Base-by-base conservation (phyloP, 2,888 invertebrate species). In the Malthinus seriepunctatus region DNA sequence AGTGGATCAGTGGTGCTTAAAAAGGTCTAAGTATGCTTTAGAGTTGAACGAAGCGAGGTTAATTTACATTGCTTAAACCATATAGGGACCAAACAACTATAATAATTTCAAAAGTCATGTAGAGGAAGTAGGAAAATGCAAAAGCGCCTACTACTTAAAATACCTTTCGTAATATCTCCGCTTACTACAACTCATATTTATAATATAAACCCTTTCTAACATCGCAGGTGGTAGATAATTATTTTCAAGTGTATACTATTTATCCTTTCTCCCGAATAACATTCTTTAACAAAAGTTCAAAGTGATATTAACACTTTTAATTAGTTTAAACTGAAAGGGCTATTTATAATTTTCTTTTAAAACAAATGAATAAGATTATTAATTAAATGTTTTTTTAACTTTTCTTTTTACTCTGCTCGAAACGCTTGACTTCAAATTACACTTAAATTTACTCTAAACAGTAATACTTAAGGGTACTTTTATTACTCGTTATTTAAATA, bases 1-100 rank as follows among this genome's bases (percentile, higher is more conserved):
- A 51, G 57, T 48, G 51, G 61, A 54, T 61, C 61, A 58, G 61
- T 58, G 61, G 57, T 61, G 57, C 61, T 61, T 61, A 61, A 61
- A 57, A 61, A 57, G 61, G 56, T 61, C 57, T 53, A 61, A 61
- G 61, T 54, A 61, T 61, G 54, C 56, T 57, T 61, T 55, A 39
- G 57, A 61, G 57, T 51, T 51, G 51, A 58, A 46, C 57, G 45
- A 39, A 51, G 57, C 54, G 42, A 54, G 54, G 52, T 58, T 61
- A 61, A 61, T 61, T 61, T 61, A 61, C 61, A 58, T 61, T 57
- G 61, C 57, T 52, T 60, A 51, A 32, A 32, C 60, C 51, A 51
- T 52, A 52, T 35, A 56, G 60, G 56, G 56, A 51, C 51, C 52
- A 51, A 51, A 51, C 47, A 60, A 56, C 56, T 60, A 60, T 60